phyloP scores from a whole-genome alignment of 2,797 vertebrate species.

The Thalassophryne amazonica region DNA sequence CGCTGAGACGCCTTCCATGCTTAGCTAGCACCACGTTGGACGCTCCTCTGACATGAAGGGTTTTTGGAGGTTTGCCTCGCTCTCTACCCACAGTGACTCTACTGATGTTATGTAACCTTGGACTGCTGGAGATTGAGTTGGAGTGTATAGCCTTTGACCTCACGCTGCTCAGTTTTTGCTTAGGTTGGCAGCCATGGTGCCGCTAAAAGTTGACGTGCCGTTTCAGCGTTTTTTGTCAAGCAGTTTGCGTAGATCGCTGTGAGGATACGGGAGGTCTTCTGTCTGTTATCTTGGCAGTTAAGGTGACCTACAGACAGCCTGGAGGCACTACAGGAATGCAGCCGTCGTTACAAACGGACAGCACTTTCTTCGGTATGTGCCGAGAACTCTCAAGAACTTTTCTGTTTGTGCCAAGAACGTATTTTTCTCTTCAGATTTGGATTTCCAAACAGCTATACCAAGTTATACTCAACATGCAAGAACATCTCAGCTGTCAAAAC shows the following conservation, averaged over 20 bases:
- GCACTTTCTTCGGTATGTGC: no score
- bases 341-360: no score
- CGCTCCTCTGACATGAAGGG: constrained; percentile 11
- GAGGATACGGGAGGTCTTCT: constrained; percentile 8
- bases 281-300: constrained; percentile 30
- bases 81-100: constrained; percentile 21
- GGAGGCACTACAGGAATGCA: constrained; percentile 8
- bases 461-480: no score
- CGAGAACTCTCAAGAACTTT: no score
- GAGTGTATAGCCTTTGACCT: constrained; percentile 33
- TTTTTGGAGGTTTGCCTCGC: constrained; percentile 27
- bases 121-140: constrained; percentile 32
- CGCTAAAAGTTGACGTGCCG: constrained; percentile 27
- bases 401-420: no score
- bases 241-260: constrained; percentile 1
- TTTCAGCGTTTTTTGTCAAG: constrained; percentile 40
- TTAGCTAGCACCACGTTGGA: constrained; percentile 15
- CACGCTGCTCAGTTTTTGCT: constrained; percentile 36
- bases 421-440: no score
- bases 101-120: constrained; percentile 34
- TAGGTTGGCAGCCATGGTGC: constrained; percentile 14
- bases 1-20: constrained; percentile 27
- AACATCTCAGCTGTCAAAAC: no score
- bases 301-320: constrained; percentile 35
- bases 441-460: no score